Conservation (phyloP, 2,888 invertebrate species). For the Resseliella maxima region DNA sequence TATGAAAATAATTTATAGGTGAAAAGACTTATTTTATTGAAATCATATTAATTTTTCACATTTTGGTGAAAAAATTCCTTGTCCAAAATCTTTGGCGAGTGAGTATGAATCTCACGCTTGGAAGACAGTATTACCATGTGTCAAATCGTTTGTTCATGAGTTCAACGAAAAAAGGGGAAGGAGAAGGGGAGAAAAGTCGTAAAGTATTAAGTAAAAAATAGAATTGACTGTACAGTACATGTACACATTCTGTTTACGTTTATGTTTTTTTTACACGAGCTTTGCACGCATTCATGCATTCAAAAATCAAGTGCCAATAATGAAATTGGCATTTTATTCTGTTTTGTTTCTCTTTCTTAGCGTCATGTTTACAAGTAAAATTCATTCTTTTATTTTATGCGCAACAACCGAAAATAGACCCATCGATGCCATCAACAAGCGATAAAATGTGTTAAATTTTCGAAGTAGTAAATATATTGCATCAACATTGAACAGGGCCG, state of each 20-base stretch:
- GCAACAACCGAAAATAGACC: background rate
- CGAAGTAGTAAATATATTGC: background rate
- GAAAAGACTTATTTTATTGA: too few relatives aligned
- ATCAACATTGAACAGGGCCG: background rate
- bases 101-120: too few relatives aligned
- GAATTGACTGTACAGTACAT: too few relatives aligned
- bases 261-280: background rate
- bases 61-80: too few relatives aligned
- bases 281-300: background rate
- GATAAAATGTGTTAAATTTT: background rate
- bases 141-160: too few relatives aligned
- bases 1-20: too few relatives aligned
- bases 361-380: background rate
- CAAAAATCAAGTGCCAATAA: slow-evolving; percentile 1
- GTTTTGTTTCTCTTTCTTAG: background rate
- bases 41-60: too few relatives aligned
- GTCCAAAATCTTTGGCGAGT: too few relatives aligned
- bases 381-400: background rate
- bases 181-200: too few relatives aligned
- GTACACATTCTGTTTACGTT: background rate
- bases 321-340: background rate
- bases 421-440: background rate
- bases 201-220: too few relatives aligned
- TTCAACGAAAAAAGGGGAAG: too few relatives aligned
- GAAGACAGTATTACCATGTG: too few relatives aligned